Evolutionary conservation across 2,888 invertebrate species (phyloP).

Genomic region (Eilema sororculum): DNA sequence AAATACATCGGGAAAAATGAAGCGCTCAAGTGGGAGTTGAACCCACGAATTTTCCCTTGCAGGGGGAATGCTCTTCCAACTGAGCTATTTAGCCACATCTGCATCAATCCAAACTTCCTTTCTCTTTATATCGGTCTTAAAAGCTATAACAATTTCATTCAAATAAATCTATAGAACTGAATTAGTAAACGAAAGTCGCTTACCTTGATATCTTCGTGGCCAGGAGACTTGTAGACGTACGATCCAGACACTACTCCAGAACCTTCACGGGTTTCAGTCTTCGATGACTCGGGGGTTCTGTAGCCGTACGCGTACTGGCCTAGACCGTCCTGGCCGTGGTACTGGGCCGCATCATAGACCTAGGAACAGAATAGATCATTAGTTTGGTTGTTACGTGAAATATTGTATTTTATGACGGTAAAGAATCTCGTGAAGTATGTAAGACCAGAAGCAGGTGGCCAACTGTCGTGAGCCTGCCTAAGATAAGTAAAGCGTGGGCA

Average conservation of each 20-base stretch:
- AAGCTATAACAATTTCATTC: no score
- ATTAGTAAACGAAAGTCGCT: neutral
- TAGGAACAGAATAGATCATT: constrained; percentile 36
- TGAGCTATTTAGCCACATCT: no score
- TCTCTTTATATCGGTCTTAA: no score
- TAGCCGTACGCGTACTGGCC: constrained; percentile 92
- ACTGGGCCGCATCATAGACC: constrained; percentile 90
- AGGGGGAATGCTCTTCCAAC: no score
- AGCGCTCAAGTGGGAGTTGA: no score
- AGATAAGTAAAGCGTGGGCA: no score
- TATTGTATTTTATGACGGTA: no score
- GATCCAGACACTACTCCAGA: constrained; percentile 90
- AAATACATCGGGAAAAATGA: no score
- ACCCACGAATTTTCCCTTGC: no score
- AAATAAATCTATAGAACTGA: no score
- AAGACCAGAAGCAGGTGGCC: neutral
- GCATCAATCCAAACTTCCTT: no score
- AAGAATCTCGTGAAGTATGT: neutral
- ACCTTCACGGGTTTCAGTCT: constrained; percentile 90
- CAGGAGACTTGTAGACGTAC: constrained; percentile 88
- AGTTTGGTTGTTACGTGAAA: neutral
- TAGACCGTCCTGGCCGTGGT: constrained; percentile 90
- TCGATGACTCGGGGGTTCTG: constrained; percentile 90
- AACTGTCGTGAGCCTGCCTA: no score
- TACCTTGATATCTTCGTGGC: constrained; percentile 88